These are phyloP conservation scores for Leptosomus discolor DNA, from an alignment of 2,113 vertebrate genomes.

Conservation along the genomic window DNA sequence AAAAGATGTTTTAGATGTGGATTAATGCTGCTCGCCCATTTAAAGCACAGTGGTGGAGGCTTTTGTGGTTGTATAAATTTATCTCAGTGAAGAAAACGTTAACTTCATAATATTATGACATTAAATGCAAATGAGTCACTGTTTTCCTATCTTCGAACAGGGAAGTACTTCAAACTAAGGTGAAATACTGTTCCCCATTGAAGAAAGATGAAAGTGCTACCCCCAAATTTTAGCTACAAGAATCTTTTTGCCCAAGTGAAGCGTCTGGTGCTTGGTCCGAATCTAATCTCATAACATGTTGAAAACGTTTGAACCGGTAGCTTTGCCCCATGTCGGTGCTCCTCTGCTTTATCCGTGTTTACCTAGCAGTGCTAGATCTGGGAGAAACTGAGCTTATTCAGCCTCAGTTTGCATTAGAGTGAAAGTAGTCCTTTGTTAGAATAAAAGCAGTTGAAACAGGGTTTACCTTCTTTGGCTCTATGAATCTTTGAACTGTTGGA, in stretches of 20 bases:
- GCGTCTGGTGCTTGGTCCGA: not conserved
- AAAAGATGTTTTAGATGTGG: not conserved
- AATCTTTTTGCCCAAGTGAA: not conserved
- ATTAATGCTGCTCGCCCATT: not conserved
- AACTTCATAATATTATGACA: not conserved
- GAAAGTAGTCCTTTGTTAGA: not conserved
- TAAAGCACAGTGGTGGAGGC: not conserved
- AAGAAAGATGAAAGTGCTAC: not conserved
- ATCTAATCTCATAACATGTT: not conserved
- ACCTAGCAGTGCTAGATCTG: not conserved
- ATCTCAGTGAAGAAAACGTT: not conserved
- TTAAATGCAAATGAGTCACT: not conserved
- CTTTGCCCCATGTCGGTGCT: not conserved
- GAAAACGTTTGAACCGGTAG: not conserved
- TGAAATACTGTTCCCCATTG: not conserved
- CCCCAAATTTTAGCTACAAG: not conserved
- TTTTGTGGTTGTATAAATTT: not conserved
- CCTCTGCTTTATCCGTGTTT: not conserved
- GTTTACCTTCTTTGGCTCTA: not conserved
- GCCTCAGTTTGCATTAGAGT: not conserved
- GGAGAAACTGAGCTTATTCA: not conserved
- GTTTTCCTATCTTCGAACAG: not conserved
- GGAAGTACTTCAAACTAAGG: not conserved
- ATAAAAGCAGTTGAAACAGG: not conserved
- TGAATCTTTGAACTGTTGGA: not conserved